Base-by-base conservation (phyloP, 2,888 invertebrate species). In the Brachypalpus laphriformis region DNA sequence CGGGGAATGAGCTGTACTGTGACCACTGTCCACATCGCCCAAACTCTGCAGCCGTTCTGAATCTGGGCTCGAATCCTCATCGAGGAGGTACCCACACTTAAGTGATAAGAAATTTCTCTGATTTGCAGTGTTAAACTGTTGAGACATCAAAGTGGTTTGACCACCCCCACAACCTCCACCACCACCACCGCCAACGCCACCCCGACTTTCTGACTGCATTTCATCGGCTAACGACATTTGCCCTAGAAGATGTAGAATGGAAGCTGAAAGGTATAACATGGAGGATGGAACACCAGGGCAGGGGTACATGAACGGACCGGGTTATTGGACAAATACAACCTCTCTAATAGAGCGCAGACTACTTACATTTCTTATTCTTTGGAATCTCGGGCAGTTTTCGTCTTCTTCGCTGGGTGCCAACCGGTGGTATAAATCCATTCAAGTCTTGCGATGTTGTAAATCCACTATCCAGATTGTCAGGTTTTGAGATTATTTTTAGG, bases 1-100 rank as follows among this genome's bases (percentile, higher is more conserved):
- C 51, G 98, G 97, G 0, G 97, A 97, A 91, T 98, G 97, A 56
- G 97, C 97, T 18, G 97, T 97, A 88, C 97, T 97, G 90, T 97
- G 97, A 1, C 98, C 98, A 88, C 97, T 98, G 90, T 98, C 98
- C 9, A 96, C 95, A 89, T 96, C 95, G 3, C 94, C 94, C 61
- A 94, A 90, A 91, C 92, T 96, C 89, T 97, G 95, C 87, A 97
- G 93, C 86, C 96, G 93, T 89, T 97, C 97, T 22, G 97, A 97
- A 89, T 97, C 97, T 4, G 97, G 97, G 87, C 97, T 97, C 49
- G 96, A 96, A 90, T 97, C 97, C 90, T 95, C 96, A 89, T 96
- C 96, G 88, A 95, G 93, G 34, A 96, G 92, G 90, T 96, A 96
- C 66, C 95, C 94, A 89, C 96, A 95, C 91, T 96, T 96, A 88